Base-by-base conservation (phyloP, 1,140 invertebrate species). In the Listronotus oregonensis region DNA sequence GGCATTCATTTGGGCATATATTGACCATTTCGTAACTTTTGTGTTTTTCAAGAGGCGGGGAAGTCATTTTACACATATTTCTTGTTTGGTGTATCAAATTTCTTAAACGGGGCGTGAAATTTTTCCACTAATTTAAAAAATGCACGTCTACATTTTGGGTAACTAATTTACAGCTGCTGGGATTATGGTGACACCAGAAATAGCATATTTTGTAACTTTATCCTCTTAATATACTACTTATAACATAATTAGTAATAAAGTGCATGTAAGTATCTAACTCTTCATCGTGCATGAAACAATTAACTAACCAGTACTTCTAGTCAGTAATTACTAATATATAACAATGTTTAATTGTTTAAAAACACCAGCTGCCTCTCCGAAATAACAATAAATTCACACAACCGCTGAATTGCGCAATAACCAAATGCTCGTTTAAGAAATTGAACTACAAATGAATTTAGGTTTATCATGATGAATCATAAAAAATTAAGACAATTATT, bases 271-370 rank as follows among this genome's bases (percentile, higher is more conserved):
- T 27, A 27, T 27, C 21, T 27, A 27, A 27, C 21, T 27, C 21
- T 27, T 27, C 21, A 27, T 27, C 21, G 21, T 27, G 21, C 21
- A 27, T 27, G 21, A 27, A 27, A 27, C 21, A 27, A 27, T 27
- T 27, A 27, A 74, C 75, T 71, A 70, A 71, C 70, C 66, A 68
- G 58, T 70, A 65, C 62, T 70, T 27, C 70, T 50, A 40, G 34
- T 47, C n/a, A 11, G 66, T 74, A 77, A 77, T 77, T 74, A 75
- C 64, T 73, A 68, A 75, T 73, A 69, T 72, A 68, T 75, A 72
- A 71, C 75, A 67, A 73, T 74, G 63, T 76, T 74, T 75, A 77
- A 77, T 77, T 77, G 75, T 75, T 75, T 68, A 77, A 77, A 75
- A 77, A 74, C 73, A 71, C 66, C 75, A 77, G 75, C 75, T 77